These are phyloP conservation scores for Carollia perspicillata DNA, from an alignment of 2,113 vertebrate species.

Conservation along the genomic window DNA sequence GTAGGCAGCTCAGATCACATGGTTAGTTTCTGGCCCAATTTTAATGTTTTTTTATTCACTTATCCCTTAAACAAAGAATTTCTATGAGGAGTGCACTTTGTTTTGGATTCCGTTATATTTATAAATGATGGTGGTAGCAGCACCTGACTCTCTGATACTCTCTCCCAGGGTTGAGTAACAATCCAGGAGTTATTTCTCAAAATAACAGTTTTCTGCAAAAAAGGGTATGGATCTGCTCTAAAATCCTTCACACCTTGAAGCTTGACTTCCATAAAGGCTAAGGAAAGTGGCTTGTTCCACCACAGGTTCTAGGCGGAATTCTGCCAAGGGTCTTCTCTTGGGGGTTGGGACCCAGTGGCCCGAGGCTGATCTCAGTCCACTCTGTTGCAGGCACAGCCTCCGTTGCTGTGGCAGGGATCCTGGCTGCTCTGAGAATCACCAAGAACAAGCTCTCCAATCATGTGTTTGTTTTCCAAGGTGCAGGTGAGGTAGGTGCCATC, in stretches of 20 bases:
- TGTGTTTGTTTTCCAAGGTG: conserved; percentile 97
- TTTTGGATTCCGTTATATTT: not conserved
- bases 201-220: not conserved
- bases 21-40: not conserved
- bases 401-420: conserved; percentile 93
- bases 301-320: not conserved
- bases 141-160: not conserved
- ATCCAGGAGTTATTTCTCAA: not conserved
- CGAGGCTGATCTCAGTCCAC: not conserved
- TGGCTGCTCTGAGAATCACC: conserved; percentile 93
- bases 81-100: not conserved
- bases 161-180: not conserved
- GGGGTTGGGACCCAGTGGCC: not conserved
- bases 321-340: not conserved
- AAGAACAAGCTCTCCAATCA: conserved; percentile 93
- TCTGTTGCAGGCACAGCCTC: conserved; percentile 92
- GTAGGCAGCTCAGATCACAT: not conserved
- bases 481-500: conserved; percentile 89
- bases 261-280: not conserved
- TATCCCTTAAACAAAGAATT: not conserved
- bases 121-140: not conserved
- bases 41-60: not conserved
- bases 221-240: not conserved
- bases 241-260: not conserved
- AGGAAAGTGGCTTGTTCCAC: not conserved